phyloP scores from a whole-genome alignment of 2,888 invertebrate species.

The Dione vanillae region DNA sequence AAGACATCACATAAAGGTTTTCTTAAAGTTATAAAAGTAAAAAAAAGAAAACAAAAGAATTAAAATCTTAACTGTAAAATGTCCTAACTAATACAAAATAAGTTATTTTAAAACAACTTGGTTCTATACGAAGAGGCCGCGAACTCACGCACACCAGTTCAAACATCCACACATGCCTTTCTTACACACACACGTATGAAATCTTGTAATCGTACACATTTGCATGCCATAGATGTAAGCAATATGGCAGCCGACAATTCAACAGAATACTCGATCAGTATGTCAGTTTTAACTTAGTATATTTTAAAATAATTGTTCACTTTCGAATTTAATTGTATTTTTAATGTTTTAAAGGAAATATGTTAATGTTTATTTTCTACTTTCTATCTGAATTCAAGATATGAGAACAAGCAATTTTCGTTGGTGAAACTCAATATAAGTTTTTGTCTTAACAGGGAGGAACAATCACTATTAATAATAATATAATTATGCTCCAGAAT shows the following conservation, averaged over 20 bases:
- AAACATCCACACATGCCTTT: conserved; percentile 47
- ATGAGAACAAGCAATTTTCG: too few relatives aligned
- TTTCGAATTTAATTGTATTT: conserved; percentile 16
- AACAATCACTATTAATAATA: too few relatives aligned
- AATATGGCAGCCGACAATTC: conserved; percentile 58
- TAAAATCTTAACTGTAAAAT: neutral
- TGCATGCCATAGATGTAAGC: conserved; percentile 65
- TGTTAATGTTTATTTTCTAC: too few relatives aligned
- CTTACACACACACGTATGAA: conserved; percentile 47
- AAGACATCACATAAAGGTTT: neutral
- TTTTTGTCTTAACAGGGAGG: too few relatives aligned
- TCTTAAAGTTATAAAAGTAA: neutral
- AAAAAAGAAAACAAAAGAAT: neutral
- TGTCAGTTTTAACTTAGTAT: conserved; percentile 60
- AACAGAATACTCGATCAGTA: conserved; percentile 70
- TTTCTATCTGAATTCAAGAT: too few relatives aligned
- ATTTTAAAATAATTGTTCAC: conserved; percentile 38
- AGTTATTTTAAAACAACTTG: conserved; percentile 13
- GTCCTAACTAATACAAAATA: conserved; percentile 3
- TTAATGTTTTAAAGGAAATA: too few relatives aligned
- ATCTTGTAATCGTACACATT: conserved; percentile 54
- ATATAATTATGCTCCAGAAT: too few relatives aligned
- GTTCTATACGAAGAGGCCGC: conserved; percentile 58
- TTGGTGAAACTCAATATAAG: too few relatives aligned
- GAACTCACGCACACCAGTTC: conserved; percentile 53